phyloP scores from a whole-genome alignment of 1,140 invertebrate species.

The Drosophila arizonae region DNA sequence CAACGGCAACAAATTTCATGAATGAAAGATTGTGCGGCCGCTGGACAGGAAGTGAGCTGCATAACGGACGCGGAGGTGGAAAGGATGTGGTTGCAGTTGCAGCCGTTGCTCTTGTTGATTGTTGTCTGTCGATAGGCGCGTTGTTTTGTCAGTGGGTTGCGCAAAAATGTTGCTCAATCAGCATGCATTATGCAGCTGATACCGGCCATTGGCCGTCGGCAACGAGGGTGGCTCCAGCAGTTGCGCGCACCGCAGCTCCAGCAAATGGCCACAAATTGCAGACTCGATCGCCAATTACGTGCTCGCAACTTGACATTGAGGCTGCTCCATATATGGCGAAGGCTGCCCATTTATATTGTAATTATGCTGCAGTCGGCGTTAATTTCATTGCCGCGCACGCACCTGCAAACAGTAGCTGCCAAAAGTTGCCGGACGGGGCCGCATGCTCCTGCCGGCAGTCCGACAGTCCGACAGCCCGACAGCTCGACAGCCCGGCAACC shows the following conservation, averaged over 20 bases:
- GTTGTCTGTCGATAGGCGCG: constrained; percentile 79
- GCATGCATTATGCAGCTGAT: constrained; percentile 75
- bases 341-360: constrained; percentile 75
- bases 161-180: constrained; percentile 81
- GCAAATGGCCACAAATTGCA: constrained; percentile 50
- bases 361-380: constrained; percentile 75
- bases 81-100: constrained; percentile 73
- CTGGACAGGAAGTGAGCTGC: constrained; percentile 79
- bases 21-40: constrained; percentile 73
- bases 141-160: constrained; percentile 80
- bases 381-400: constrained; percentile 67
- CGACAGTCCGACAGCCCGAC: not conserved
- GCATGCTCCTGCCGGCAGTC: constrained; percentile 8
- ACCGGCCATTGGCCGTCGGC: constrained; percentile 34
- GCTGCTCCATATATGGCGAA: constrained; percentile 66
- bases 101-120: constrained; percentile 46
- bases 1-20: constrained; percentile 82
- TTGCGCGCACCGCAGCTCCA: constrained; percentile 10
- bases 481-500: constrained; percentile 34
- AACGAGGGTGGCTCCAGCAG: constrained; percentile 64
- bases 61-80: constrained; percentile 81
- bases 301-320: constrained; percentile 66
- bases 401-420: constrained; percentile 59
- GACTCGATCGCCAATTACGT: constrained; percentile 58
- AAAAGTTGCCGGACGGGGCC: constrained; percentile 37